phyloP scores from a whole-genome alignment of 35 echinoderm and acorn worm genomes.

The Heliocidaris erythrogramma region DNA sequence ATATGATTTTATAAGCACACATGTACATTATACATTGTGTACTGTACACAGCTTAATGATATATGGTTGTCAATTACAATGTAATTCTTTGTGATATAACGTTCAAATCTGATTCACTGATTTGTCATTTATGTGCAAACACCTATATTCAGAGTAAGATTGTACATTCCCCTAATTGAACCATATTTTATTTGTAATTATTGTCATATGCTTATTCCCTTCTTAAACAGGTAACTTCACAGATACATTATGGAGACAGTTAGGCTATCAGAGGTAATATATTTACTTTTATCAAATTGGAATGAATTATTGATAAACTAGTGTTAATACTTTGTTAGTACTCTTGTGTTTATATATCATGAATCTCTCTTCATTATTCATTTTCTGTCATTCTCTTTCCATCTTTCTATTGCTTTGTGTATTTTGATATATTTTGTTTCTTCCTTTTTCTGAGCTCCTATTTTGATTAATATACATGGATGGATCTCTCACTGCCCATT shows the following conservation, averaged over 20 bases:
- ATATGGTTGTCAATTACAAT: no score
- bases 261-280: slow-evolving; percentile 83
- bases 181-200: no score
- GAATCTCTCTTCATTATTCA: no score
- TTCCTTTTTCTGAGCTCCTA: not conserved
- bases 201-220: not conserved
- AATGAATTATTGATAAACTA: not conserved
- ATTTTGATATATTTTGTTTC: not conserved
- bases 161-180: no score
- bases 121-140: no score
- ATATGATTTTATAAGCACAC: no score
- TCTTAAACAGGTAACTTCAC: slow-evolving; percentile 62
- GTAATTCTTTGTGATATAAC: no score
- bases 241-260: slow-evolving; percentile 82
- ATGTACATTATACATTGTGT: no score
- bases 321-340: not conserved
- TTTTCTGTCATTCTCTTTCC: not conserved
- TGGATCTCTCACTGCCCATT: not conserved
- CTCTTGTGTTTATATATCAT: no score
- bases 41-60: no score
- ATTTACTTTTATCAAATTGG: not conserved
- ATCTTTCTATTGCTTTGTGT: not conserved
- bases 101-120: no score
- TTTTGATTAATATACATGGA: not conserved
- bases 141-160: no score